Evolutionary conservation across 2,888 invertebrate genomes (phyloP).

Genomic region (Parochlus steinenii): DNA sequence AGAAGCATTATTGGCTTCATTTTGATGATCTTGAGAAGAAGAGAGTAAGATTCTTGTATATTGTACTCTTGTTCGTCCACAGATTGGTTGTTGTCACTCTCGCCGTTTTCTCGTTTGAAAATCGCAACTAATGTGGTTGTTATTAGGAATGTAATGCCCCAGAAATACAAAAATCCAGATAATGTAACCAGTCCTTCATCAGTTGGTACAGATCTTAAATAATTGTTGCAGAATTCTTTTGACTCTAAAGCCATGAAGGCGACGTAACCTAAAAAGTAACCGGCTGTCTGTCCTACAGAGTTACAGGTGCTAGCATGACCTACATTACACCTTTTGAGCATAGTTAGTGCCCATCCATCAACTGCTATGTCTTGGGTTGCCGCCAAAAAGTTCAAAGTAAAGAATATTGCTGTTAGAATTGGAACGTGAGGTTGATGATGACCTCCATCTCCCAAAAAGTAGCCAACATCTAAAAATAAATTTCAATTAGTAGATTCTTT

Average conservation of each 20-base stretch:
- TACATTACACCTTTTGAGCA: constrained; percentile 93
- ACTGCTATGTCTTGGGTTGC: constrained; percentile 99
- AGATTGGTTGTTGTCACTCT: constrained; percentile 28
- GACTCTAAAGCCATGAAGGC: constrained; percentile 94
- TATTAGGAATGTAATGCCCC: constrained; percentile 82
- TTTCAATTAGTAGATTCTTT: too few relatives aligned
- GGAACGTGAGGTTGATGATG: constrained; percentile 46
- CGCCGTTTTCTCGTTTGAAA: constrained; percentile 64
- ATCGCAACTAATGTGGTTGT: constrained; percentile 80
- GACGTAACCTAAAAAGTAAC: constrained; percentile 92
- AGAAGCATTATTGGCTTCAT: constrained; percentile 67
- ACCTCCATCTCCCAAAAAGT: constrained; percentile 16
- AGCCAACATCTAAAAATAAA: constrained; percentile 2
- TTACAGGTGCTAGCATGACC: constrained; percentile 99
- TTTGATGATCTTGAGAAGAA: constrained; percentile 65
- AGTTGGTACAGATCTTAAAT: constrained; percentile 55
- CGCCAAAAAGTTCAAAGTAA: constrained; percentile 84
- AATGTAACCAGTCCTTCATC: constrained; percentile 55
- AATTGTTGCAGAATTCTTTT: constrained; percentile 86
- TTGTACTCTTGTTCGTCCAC: constrained; percentile 23
- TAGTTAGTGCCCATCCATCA: constrained; percentile 98
- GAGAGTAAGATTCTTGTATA: constrained; percentile 59
- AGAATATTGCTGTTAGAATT: constrained; percentile 70
- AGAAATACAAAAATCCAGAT: constrained; percentile 79
- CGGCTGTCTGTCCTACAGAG: constrained; percentile 94